phyloP scores from a whole-genome alignment of 2,113 vertebrate genomes.

The Talpa occidentalis region DNA sequence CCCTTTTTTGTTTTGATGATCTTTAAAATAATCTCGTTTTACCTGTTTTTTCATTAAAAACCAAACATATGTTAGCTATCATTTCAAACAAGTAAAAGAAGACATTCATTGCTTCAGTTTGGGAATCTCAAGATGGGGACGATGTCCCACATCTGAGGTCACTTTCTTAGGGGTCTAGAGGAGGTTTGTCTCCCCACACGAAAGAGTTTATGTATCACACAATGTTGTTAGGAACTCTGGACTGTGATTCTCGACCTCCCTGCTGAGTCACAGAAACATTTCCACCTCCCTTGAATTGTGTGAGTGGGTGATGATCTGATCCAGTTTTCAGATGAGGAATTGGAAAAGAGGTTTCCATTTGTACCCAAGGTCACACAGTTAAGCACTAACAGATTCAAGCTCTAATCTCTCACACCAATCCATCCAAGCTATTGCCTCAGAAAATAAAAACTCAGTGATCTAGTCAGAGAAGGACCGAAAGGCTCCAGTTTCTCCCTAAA shows the following conservation, averaged over 20 bases:
- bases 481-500: neutral
- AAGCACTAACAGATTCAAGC: neutral
- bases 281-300: neutral
- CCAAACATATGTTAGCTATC: no score
- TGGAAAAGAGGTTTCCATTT: neutral
- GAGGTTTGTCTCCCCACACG: neutral
- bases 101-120: neutral
- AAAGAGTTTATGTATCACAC: conserved; percentile 37
- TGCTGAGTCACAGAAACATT: conserved; percentile 26
- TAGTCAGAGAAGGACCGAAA: conserved; percentile 25
- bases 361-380: neutral
- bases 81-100: conserved; percentile 15
- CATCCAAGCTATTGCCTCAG: neutral
- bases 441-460: neutral
- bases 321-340: conserved; percentile 7
- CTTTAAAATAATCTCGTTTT: conserved; percentile 50
- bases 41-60: neutral
- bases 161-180: conserved; percentile 36
- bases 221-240: conserved; percentile 46
- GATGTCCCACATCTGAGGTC: neutral
- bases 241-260: conserved; percentile 11
- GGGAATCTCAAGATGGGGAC: neutral
- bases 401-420: neutral
- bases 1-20: neutral
- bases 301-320: conserved; percentile 10